Evolutionary conservation across 2,888 invertebrate genomes (phyloP).

Genomic region (Dromius quadrimaculatus): DNA sequence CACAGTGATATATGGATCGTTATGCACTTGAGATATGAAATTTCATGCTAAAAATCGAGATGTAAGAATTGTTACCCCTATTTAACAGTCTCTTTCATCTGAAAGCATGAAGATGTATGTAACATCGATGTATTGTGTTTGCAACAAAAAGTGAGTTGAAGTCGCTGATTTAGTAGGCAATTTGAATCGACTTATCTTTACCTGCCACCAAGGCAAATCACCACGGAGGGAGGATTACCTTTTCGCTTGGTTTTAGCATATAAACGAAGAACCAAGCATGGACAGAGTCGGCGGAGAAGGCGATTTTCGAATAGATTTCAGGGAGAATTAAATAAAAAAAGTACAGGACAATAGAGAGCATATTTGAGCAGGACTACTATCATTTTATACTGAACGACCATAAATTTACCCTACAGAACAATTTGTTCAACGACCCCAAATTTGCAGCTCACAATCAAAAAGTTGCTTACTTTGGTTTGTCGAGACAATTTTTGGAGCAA

Average conservation of each 20-base stretch:
- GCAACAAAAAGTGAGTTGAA: slow-evolving; percentile 51
- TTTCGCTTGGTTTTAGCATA: slow-evolving; percentile 44
- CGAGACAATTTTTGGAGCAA: no score
- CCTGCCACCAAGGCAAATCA: slow-evolving; percentile 58
- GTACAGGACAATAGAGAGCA: no score
- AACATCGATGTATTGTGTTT: slow-evolving; percentile 41
- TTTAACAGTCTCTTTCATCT: slow-evolving; percentile 3
- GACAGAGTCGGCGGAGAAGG: not conserved
- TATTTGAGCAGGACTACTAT: no score
- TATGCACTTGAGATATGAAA: slow-evolving; percentile 23
- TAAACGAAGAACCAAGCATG: not conserved
- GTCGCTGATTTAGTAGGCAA: slow-evolving; percentile 59
- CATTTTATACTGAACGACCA: no score
- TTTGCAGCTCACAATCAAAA: no score
- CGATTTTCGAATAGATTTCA: slow-evolving; percentile 1
- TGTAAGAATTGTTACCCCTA: not conserved
- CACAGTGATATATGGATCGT: slow-evolving; percentile 31
- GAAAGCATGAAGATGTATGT: slow-evolving; percentile 31
- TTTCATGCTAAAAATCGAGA: not conserved
- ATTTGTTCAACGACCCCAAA: no score
- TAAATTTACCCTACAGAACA: no score
- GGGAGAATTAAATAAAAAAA: no score
- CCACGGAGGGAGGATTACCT: slow-evolving; percentile 57
- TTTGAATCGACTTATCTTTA: slow-evolving; percentile 60
- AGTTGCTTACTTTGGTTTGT: no score